Evolutionary conservation across 2,797 vertebrate species (phyloP), one percentile per base, ranked within the genome.

Genomic region (Lepus oiostolus): DNA sequence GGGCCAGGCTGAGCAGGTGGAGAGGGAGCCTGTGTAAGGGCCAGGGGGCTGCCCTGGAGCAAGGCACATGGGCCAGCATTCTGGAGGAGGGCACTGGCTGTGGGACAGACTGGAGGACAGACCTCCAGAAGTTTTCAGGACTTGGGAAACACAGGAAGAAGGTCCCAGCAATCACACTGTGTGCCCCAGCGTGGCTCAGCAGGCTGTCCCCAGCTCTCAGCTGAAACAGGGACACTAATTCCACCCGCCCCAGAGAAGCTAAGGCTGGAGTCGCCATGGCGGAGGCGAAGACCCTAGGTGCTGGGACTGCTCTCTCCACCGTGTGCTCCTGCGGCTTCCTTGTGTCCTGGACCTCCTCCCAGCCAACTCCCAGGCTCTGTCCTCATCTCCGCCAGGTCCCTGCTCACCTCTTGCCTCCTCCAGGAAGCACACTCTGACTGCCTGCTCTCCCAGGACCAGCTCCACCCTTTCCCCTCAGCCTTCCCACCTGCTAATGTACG

Each of bases 351-450:
- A 32, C 68, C 30, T 35, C 70, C 28, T 63, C 32, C 42, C 35
- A 21, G 71, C 9, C 1, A 0, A 1, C 62, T 2, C 3, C 11
- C 0, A 38, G 42, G 38, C 38, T 85, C 35, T 8, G n/a, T 1
- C 13, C 22, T 81, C 30, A 2, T 14, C 21, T 19, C 32, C 4
- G 2, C 10, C n/a, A 58, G 35, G 68, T 17, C 30, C 62, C 50
- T 9, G 13, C 35, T 81, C 17, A 38, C 2, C n/a, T 14, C 38
- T 75, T 11, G 38, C 62, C 54, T 82, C 4, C 65, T 26, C n/a
- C 5, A 16, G 3, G 19, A 58, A 67, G 62, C 47, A 9, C 17
- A 1, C 16, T 38, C 6, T 26, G 32, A 50, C 9, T 1, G 2
- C 9, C 12, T 19, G 24, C 3, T 12, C 2, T 32, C 47, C 28